A percentile compares a stretch with the other conserved stretches of the same genome.
Conservation (phyloP, 2,113 vertebrate species). For the Orycteropus afer region DNA sequence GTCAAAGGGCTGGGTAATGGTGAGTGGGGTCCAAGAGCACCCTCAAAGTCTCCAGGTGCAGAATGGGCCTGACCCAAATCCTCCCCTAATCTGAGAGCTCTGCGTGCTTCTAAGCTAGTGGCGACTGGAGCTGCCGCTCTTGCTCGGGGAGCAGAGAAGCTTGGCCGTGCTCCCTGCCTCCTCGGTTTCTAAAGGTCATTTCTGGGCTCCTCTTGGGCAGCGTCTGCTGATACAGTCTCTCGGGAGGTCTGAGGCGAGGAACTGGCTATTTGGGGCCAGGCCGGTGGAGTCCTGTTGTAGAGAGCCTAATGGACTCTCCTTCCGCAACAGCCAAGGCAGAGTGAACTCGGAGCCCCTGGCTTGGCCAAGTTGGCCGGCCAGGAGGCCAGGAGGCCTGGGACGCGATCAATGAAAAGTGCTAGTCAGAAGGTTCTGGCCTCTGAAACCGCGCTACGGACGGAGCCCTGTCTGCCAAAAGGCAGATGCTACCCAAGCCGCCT, state of each 20-base stretch:
- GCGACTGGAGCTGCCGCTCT: not conserved
- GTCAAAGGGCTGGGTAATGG: not conserved
- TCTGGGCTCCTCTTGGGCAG: conserved; percentile 49
- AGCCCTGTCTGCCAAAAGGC: not conserved
- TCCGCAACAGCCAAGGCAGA: conserved; percentile 58
- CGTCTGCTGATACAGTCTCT: not conserved
- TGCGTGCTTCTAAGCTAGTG: not conserved
- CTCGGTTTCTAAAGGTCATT: conserved; percentile 70
- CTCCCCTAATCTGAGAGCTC: not conserved
- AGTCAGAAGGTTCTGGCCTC: conserved; percentile 14
- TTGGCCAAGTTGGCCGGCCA: not conserved
- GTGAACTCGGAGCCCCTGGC: conserved; percentile 55
- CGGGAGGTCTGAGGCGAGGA: conserved; percentile 48
- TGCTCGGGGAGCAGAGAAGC: not conserved
- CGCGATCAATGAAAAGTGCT: conserved; percentile 34
- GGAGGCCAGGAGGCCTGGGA: not conserved
- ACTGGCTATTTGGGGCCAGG: conserved; percentile 63
- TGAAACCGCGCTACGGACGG: not conserved
- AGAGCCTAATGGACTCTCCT: conserved; percentile 43
- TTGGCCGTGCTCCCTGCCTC: not conserved
- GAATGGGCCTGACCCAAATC: not conserved
- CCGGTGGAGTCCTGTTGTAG: conserved; percentile 60
- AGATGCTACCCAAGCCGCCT: not conserved
- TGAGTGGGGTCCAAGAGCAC: not conserved
- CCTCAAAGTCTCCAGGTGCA: conserved; percentile 36